These are phyloP conservation scores for Chromis chromis DNA, from an alignment of 2,797 vertebrate species.

Conservation along the genomic window DNA sequence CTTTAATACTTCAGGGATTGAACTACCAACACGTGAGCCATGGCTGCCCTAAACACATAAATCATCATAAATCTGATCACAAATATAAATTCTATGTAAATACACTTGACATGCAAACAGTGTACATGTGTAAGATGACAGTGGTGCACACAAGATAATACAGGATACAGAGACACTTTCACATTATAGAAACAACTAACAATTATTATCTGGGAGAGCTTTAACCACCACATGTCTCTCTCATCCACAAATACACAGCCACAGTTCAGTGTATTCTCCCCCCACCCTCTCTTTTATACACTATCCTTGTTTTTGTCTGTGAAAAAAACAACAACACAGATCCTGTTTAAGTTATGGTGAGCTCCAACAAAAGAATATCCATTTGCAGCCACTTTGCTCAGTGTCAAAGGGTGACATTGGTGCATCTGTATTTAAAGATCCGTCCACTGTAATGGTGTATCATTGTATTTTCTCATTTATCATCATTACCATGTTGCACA, in stretches of 20 bases:
- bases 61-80: slow-evolving; percentile 30
- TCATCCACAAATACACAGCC: slow-evolving; percentile 17
- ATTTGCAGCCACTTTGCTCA: background rate
- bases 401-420: background rate
- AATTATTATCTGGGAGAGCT: slow-evolving; percentile 33
- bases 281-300: background rate
- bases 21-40: slow-evolving; percentile 33
- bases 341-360: background rate
- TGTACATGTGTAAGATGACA: slow-evolving; percentile 19
- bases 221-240: slow-evolving; percentile 26
- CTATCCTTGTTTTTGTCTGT: background rate
- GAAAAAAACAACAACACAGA: background rate
- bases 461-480: background rate
- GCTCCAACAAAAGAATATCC: background rate
- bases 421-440: slow-evolving; percentile 7
- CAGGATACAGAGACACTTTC: slow-evolving; percentile 13
- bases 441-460: slow-evolving; percentile 4
- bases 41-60: slow-evolving; percentile 51
- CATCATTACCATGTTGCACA: background rate
- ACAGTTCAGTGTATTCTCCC: slow-evolving; percentile 2
- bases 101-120: slow-evolving; percentile 14
- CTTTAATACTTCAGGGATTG: background rate
- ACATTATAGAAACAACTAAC: slow-evolving; percentile 9
- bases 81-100: slow-evolving; percentile 32
- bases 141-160: slow-evolving; percentile 32